Conservation (phyloP, 2,797 vertebrate species). For the Cyclopterus lumpus region DNA sequence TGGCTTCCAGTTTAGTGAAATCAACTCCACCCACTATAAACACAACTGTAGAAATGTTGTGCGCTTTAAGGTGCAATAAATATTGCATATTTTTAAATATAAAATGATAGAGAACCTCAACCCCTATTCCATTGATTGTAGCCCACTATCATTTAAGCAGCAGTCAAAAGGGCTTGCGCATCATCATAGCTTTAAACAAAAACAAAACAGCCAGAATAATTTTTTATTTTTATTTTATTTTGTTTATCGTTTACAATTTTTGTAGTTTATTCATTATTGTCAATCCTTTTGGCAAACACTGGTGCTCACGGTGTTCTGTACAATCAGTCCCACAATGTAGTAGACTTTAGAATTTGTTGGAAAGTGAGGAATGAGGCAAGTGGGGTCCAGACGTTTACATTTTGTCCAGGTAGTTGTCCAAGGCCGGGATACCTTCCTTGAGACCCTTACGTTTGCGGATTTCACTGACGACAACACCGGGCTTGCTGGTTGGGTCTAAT, state of each 20-base stretch:
- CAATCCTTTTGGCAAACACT: conserved; percentile 80
- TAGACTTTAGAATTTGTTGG: conserved; percentile 51
- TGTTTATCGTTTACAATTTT: conserved; percentile 84
- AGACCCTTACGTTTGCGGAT: conserved; percentile 94
- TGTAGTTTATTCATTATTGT: conserved; percentile 71
- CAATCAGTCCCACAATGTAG: conserved; percentile 74
- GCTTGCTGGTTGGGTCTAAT: conserved; percentile 82
- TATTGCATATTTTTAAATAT: not conserved
- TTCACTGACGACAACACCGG: conserved; percentile 85
- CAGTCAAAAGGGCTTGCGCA: not conserved
- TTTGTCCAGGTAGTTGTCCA: conserved; percentile 97
- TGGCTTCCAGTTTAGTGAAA: not conserved
- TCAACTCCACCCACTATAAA: not conserved
- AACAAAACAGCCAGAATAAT: not conserved
- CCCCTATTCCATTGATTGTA: not conserved
- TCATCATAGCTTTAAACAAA: not conserved
- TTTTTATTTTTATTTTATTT: conserved; percentile 77
- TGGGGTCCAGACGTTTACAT: conserved; percentile 86
- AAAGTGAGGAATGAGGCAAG: conserved; percentile 54
- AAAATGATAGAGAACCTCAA: not conserved
- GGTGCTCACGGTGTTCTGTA: conserved; percentile 80
- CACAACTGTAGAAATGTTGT: no score
- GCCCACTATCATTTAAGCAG: not conserved
- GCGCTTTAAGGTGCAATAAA: not conserved
- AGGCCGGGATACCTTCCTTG: conserved; percentile 91